phyloP scores from a whole-genome alignment of 2,888 invertebrate genomes.

The Gryllus longicercus region DNA sequence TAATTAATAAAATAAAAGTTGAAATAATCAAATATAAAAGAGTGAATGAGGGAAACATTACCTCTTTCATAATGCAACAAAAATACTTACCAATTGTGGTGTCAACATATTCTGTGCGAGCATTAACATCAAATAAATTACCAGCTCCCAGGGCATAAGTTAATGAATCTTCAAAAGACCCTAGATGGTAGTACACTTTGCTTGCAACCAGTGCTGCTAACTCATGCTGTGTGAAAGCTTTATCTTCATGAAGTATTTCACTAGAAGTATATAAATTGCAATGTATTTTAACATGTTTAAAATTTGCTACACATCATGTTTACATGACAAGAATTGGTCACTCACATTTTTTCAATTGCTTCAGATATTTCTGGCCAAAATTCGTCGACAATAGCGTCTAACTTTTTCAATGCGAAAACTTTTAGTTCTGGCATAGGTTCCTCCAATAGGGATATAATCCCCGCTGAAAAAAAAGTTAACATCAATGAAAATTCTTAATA shows the following conservation, averaged over 20 bases:
- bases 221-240: constrained; percentile 80
- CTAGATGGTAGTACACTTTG: constrained; percentile 97
- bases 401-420: constrained; percentile 86
- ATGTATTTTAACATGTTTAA: neutral
- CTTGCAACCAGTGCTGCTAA: constrained; percentile 95
- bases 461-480: constrained; percentile 57
- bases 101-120: constrained; percentile 91
- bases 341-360: constrained; percentile 90
- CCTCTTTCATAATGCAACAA: neutral
- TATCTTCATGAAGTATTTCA: constrained; percentile 93
- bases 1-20: constrained; percentile 34
- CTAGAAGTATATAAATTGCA: constrained; percentile 46
- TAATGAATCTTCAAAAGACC: constrained; percentile 93
- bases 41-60: neutral
- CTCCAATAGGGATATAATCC: constrained; percentile 92
- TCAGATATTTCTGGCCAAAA: constrained; percentile 99
- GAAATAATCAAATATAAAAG: constrained; percentile 21
- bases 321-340: constrained; percentile 34
- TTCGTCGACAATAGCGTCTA: constrained; percentile 91
- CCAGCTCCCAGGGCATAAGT: constrained; percentile 97
- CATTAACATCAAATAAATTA: constrained; percentile 90
- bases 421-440: constrained; percentile 92
- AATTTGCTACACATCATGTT: neutral
- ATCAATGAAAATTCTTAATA: neutral
- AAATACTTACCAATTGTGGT: constrained; percentile 72